Evolutionary conservation across 2,797 vertebrate species (phyloP), one percentile per base, ranked within the genome.

Genomic region (Peromyscus melanophrys): DNA sequence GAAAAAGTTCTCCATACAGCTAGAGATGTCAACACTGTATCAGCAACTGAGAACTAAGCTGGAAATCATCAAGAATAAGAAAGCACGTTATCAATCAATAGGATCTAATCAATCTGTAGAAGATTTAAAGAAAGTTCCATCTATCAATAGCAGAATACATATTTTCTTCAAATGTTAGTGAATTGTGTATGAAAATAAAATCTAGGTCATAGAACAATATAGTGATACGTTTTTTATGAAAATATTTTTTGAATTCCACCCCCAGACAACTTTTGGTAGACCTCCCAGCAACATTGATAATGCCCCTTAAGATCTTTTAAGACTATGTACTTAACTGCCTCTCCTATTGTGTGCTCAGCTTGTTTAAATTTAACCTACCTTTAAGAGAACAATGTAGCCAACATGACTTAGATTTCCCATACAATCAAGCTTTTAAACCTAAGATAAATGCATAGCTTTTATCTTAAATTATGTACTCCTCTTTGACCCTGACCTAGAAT

Each of bases 91-190:
- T n/a, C 14, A 43, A 34, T 52, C 34, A 86, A 61, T 55, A 65
- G n/a, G 12, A 75, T 59, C 21, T 71, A 57, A 65, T 86, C 65
- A 86, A 55, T 71, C 71, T 88, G 71, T 63, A 76, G 21, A 81
- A 73, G 63, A 87, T 71, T 67, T 88, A 63, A 69, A 63, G 63
- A 89, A 86, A 89, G 63, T 40, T 46, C 34, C 6, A 55, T 55
- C 3, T 3, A 73, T 31, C 0, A 75, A 63, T 1, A 85, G 29
- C 23, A 80, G 29, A 84, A 75, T 40, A 83, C 10, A 16, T 19
- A 57, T 61, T 87, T 84, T 95, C 89, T 96, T 92, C 43, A 90
- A 87, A 55, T 84, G 65, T 7, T 40, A 37, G 25, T 83, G 69
- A 31, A 86, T 65, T 2, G 31, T 87, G 25, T 37, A 57, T 13